Evolutionary conservation across 2,888 invertebrate genomes (phyloP).

Genomic region (Lycia hirtaria): DNA sequence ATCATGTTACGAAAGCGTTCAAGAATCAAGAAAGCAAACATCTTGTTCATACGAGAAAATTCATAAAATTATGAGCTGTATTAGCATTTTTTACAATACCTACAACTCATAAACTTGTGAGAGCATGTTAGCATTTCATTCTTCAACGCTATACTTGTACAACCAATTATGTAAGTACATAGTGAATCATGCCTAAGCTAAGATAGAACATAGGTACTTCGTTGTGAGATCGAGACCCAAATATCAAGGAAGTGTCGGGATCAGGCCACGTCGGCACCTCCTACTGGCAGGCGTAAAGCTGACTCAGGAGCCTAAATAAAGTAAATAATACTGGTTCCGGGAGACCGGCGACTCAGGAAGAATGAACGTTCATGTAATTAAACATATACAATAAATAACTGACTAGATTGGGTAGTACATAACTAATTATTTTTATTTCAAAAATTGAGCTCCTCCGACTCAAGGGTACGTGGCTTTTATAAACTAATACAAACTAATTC

Average conservation of each 20-base stretch:
- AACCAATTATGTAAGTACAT: slow-evolving; percentile 13
- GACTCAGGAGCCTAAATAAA: background rate
- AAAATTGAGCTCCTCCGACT: too few species aligned
- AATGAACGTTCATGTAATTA: background rate
- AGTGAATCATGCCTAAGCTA: background rate
- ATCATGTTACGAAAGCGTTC: too few species aligned
- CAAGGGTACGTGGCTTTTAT: too few species aligned
- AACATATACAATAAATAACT: too few species aligned
- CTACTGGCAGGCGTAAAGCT: background rate
- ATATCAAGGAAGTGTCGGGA: background rate
- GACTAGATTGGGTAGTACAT: too few species aligned
- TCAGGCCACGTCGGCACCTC: too few species aligned
- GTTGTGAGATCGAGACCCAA: background rate
- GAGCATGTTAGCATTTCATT: background rate
- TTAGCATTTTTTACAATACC: too few species aligned
- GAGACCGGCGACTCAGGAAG: background rate
- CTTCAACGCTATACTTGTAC: background rate
- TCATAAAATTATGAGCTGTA: too few species aligned
- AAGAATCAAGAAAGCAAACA: too few species aligned
- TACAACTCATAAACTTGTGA: background rate
- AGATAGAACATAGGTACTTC: slow-evolving; percentile 4
- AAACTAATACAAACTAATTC: too few species aligned
- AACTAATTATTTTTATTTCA: too few species aligned
- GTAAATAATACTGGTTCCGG: background rate
- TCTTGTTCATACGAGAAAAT: too few species aligned